Evolutionary conservation across 1,140 invertebrate genomes (phyloP), one percentile per base, ranked within the genome.

Genomic region (Laupala kohalensis): DNA sequence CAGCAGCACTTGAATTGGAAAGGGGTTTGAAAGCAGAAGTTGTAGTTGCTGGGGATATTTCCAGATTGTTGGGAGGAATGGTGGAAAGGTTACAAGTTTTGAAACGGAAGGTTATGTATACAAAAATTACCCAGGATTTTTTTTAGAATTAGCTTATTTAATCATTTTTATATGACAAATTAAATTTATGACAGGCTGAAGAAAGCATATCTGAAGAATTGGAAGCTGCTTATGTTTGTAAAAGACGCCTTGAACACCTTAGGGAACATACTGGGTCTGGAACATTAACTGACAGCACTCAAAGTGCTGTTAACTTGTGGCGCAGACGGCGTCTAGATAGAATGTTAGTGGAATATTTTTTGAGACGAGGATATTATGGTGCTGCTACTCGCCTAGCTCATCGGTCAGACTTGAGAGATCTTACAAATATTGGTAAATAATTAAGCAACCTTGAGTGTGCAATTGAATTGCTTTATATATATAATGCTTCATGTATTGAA

Each of bases 301-400:
- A 81, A 24, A 86, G 84, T 0, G 82, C 86, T 6, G 80, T 89
- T 64, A 91, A 88, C 79, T 89, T 90, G 75, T 98, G 95, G 95
- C 88, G 92, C 72, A 87, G 92, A 73, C 91, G 92, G 69, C 87
- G 96, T 68, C 79, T 98, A 25, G 95, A 98, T 82, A 85, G 97
- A 69, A 94, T 98, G 90, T 83, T 99, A 13, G 94, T 98, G 19
- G 97, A 99, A 80, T 96, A 98, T 82, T 94, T 97, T 76, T 85
- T 98, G n/a, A 85, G 96, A 71, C 91, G 93, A 80, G 96, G 97
- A 0, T 98, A 96, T 81, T 99, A 99, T 78, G 92, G 94, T 77
- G 92, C 94, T 3, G 96, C 96, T 3, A 88, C 91, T 71, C 88
- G 89, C 77, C 80, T 98, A 19, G 93, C 95, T 0, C 89, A 93